A percentile compares a stretch with the other conserved stretches of the same genome.
phyloP scores from a whole-genome alignment of 2,113 vertebrate genomes.

The Erythrocercus mccallii region DNA sequence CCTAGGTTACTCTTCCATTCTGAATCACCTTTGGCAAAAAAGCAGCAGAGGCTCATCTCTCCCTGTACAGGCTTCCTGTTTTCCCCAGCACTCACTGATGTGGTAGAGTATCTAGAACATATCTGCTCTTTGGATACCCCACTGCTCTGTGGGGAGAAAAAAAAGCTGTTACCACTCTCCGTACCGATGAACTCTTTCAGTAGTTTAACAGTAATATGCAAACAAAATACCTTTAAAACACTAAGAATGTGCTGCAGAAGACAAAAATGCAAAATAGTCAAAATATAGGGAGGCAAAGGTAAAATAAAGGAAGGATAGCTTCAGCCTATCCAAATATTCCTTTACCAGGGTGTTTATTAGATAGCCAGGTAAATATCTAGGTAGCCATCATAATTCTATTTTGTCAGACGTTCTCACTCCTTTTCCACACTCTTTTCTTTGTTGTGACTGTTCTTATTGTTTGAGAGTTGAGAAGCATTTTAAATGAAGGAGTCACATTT shows the following conservation, averaged over 20 bases:
- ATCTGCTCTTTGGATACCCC: not conserved
- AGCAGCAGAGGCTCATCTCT: not conserved
- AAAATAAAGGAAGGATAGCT: not conserved
- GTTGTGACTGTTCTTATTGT: not conserved
- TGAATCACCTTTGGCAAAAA: not conserved
- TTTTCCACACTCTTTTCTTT: not conserved
- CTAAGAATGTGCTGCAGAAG: not conserved
- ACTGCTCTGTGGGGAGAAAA: too few species aligned
- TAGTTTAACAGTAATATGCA: not conserved
- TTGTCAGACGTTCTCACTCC: not conserved
- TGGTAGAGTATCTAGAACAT: not conserved
- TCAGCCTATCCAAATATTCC: not conserved
- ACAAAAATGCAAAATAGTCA: not conserved
- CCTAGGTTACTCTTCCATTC: not conserved
- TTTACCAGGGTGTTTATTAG: not conserved
- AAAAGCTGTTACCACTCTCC: not conserved
- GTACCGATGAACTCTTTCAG: accelerated
- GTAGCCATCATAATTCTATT: not conserved
- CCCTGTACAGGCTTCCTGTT: not conserved
- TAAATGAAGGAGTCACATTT: slow-evolving; percentile 23
- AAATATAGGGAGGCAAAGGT: not conserved
- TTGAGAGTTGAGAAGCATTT: slow-evolving; percentile 35
- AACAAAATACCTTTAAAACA: not conserved
- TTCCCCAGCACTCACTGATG: accelerated
- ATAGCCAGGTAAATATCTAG: not conserved